Conservation (phyloP, 2,797 vertebrate genomes). For the Zalophus californianus region DNA sequence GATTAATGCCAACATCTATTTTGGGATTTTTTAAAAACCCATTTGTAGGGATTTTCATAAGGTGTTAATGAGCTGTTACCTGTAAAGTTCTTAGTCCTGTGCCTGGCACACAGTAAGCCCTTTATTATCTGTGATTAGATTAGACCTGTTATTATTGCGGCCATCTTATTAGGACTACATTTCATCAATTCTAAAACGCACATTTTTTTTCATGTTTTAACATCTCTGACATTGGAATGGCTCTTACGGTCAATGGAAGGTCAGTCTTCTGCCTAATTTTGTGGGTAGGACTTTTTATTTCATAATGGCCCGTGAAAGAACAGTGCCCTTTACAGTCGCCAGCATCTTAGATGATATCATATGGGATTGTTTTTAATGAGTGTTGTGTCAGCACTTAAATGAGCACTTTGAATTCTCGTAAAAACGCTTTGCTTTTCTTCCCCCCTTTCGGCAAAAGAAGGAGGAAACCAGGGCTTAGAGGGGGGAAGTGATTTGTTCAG, state of each 20-base stretch:
- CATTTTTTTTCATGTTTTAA: not conserved
- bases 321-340: fast-evolving
- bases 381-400: not conserved
- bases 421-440: not conserved
- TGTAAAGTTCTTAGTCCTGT: no score
- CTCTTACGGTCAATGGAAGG: not conserved
- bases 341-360: fast-evolving
- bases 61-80: not conserved
- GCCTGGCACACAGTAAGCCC: not conserved
- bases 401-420: not conserved
- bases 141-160: not conserved
- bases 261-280: not conserved
- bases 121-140: not conserved
- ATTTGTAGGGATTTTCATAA: not conserved
- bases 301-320: not conserved
- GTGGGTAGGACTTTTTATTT: not conserved
- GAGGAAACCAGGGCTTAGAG: not conserved
- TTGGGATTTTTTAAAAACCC: no score
- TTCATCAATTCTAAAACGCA: not conserved
- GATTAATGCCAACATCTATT: not conserved
- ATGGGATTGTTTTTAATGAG: not conserved
- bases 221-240: not conserved
- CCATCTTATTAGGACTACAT: not conserved
- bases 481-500: not conserved
- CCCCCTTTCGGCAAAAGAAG: not conserved